phyloP scores from a whole-genome alignment of 2,888 invertebrate species.

The Macrophya annulata region DNA sequence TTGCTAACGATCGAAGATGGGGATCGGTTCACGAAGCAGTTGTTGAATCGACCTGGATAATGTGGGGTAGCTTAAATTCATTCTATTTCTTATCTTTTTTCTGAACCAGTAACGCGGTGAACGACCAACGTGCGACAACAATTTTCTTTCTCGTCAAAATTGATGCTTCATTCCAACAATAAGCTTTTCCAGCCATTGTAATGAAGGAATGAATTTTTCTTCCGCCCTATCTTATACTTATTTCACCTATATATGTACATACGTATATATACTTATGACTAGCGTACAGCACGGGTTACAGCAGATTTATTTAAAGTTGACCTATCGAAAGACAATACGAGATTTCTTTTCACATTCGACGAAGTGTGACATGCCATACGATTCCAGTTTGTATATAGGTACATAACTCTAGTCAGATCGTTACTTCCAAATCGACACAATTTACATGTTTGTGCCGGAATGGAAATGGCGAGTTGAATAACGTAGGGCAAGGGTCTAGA shows the following conservation, averaged over 20 bases:
- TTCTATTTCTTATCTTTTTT: conserved; percentile 63
- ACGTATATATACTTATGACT: neutral
- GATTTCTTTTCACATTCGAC: neutral
- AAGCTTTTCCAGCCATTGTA: neutral
- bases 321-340: neutral
- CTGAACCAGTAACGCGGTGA: conserved; percentile 21
- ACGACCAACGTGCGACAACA: conserved; percentile 37
- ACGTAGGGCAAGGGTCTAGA: conserved; percentile 42
- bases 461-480: conserved; percentile 48
- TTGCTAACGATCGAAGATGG: conserved; percentile 46
- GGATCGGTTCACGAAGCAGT: conserved; percentile 36
- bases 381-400: neutral
- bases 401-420: conserved; percentile 24
- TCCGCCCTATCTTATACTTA: neutral
- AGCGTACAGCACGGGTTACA: neutral
- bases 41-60: conserved; percentile 62
- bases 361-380: conserved; percentile 5
- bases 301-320: conserved; percentile 29
- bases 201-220: neutral
- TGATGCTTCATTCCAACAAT: conserved; percentile 25
- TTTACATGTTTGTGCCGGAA: conserved; percentile 46
- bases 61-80: conserved; percentile 66
- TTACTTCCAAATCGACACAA: conserved; percentile 45
- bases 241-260: neutral
- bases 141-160: conserved; percentile 25